Base-by-base conservation (phyloP, 2,888 invertebrate genomes). In the Andrena dorsata region DNA sequence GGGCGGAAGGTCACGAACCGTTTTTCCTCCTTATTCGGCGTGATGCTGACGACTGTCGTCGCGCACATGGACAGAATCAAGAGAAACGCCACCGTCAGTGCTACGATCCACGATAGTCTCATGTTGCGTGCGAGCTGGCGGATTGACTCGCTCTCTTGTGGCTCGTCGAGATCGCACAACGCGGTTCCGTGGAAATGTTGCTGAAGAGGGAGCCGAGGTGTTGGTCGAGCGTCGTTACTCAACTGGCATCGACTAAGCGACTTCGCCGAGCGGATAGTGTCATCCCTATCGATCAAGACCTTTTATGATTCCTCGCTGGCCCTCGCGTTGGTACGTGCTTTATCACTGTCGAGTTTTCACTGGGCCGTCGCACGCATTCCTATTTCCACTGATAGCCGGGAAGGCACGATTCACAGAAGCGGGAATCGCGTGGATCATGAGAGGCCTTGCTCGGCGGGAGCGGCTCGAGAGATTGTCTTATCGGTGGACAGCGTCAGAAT, bases 1-100 rank as follows among this genome's bases (percentile, higher is more conserved):
- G 10, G 8, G 7, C 84, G 83, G 74, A 91, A 92, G 10, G n/a
- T 73, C 26, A 91, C 41, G 65, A 91, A 92, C 2, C 32, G 75
- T 58, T 90, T 90, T 30, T 72, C n/a, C 7, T 73, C 49, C 32
- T 26, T 16, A 41, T 16, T 30, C 53, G 80, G 10, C 16, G 74
- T 8, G 13, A 84, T 61, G 35, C 80, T 28, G 26, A 30, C 81
- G 64, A 78, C 56, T 64, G 68, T 53, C 53, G 78, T 53, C 58
- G 78, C 53, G 49, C 26, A 16, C 20, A 70, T n/a, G 8, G 20
- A 16, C n/a, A 72, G 71, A 7, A 81, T 10, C 16, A 80, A 30
- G 16, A 80, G 35, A 35, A 84, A 32, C 13, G 85, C 56, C 83
- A 77, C 75, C 63, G 78, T 71, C 76, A 84, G 47, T 47, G 71